A percentile compares a stretch with the other conserved stretches of the same genome.
Evolutionary conservation across 2,113 vertebrate species (phyloP).

Genomic region (Callopanchax toddi): DNA sequence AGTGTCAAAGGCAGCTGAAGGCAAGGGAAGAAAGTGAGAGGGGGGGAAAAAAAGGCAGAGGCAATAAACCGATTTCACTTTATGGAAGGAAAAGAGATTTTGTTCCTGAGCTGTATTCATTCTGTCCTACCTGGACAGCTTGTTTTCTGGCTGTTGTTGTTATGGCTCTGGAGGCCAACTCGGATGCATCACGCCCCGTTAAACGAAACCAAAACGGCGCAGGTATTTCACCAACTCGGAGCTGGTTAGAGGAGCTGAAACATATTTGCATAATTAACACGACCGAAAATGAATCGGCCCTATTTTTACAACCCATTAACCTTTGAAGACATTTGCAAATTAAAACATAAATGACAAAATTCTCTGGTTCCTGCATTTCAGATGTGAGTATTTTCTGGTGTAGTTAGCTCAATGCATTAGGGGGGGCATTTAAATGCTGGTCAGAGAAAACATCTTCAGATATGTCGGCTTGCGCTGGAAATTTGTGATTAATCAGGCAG

Average conservation of each 20-base stretch:
- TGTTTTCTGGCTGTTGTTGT: constrained; percentile 34
- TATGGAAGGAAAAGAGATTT: constrained; percentile 29
- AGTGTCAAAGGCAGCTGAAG: constrained; percentile 54
- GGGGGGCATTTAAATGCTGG: background rate
- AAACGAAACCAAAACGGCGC: constrained; percentile 5
- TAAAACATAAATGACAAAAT: background rate
- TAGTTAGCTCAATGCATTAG: too few relatives aligned
- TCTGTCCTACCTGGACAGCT: constrained; percentile 39
- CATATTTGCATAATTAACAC: constrained; percentile 1
- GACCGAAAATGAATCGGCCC: background rate
- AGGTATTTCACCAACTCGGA: constrained; percentile 1
- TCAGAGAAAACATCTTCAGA: constrained; percentile 2
- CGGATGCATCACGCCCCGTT: constrained; percentile 21
- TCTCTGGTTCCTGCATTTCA: background rate
- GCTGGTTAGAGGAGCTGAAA: background rate
- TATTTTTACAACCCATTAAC: constrained; percentile 3
- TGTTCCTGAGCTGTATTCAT: constrained; percentile 25
- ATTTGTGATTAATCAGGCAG: background rate
- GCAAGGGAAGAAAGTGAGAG: constrained; percentile 37
- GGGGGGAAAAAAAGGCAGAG: constrained; percentile 2
- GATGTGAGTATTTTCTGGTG: background rate
- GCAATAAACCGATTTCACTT: constrained; percentile 36
- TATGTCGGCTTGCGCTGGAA: background rate
- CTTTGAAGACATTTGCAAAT: constrained; percentile 2
- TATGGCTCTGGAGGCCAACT: too few relatives aligned